These are phyloP conservation scores for Microtus richardsoni DNA, from an alignment of 2,113 vertebrate genomes.

Conservation along the genomic window DNA sequence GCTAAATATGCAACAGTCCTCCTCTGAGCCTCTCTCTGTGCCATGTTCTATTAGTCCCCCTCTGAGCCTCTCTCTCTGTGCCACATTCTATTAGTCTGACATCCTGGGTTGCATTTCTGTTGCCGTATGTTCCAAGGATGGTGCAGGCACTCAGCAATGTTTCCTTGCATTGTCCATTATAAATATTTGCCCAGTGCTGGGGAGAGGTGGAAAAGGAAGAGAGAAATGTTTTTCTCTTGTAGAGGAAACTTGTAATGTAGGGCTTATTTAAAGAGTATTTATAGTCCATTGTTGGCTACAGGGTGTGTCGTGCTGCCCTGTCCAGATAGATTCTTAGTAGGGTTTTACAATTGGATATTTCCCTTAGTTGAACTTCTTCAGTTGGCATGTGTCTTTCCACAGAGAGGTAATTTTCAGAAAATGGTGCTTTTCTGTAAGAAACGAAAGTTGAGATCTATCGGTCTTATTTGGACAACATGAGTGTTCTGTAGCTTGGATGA, in stretches of 20 bases:
- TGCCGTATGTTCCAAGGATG: slow-evolving; percentile 70
- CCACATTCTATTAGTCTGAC: slow-evolving; percentile 53
- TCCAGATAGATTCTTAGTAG: slow-evolving; percentile 30
- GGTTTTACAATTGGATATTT: slow-evolving; percentile 30
- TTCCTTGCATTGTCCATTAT: slow-evolving; percentile 82
- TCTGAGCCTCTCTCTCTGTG: neutral
- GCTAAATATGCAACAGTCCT: slow-evolving; percentile 8
- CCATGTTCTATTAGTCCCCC: neutral
- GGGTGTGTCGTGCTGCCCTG: slow-evolving; percentile 68
- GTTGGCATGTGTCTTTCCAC: neutral
- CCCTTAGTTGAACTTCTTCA: slow-evolving; percentile 29
- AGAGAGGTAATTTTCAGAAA: slow-evolving; percentile 34
- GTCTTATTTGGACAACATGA: neutral
- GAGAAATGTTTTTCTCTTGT: slow-evolving; percentile 76
- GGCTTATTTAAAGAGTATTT: slow-evolving; percentile 80
- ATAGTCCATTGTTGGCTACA: slow-evolving; percentile 75
- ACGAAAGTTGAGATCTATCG: neutral
- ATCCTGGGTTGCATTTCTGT: slow-evolving; percentile 69
- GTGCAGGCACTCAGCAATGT: slow-evolving; percentile 68
- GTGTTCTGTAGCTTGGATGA: neutral
- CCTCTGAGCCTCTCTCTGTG: neutral
- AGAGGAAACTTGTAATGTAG: slow-evolving; percentile 78
- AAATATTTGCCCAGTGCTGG: slow-evolving; percentile 80
- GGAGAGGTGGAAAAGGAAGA: slow-evolving; percentile 74
- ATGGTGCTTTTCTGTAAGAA: slow-evolving; percentile 26